A percentile compares a stretch with the other conserved stretches of the same genome.
phyloP scores from a whole-genome alignment of 2,113 vertebrate genomes.

The Microtus richardsoni region DNA sequence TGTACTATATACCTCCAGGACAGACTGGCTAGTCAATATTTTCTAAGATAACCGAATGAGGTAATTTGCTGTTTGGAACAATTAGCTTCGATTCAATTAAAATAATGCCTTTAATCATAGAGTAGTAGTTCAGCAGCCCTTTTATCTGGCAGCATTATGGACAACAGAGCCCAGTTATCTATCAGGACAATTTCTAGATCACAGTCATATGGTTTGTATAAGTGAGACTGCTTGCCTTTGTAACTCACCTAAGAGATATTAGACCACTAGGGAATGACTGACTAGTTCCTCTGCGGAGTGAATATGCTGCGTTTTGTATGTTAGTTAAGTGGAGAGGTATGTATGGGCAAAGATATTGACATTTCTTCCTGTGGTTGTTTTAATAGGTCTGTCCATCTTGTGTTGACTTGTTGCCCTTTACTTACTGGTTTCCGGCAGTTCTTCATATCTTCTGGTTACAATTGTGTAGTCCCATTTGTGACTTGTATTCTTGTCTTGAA shows the following conservation, averaged over 20 bases:
- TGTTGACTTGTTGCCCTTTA: neutral
- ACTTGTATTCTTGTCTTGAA: constrained; percentile 5
- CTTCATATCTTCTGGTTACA: neutral
- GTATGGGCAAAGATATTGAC: neutral
- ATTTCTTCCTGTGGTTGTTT: constrained; percentile 16
- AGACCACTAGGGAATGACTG: neutral
- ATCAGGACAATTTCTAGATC: neutral
- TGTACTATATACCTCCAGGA: neutral
- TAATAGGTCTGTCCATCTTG: neutral
- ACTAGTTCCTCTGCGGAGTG: neutral
- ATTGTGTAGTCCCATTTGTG: neutral
- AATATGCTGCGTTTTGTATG: neutral
- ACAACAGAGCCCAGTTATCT: constrained; percentile 18
- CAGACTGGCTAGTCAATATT: constrained; percentile 4
- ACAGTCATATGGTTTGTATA: neutral
- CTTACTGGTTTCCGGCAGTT: neutral
- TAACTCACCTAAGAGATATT: neutral
- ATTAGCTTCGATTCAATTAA: constrained; percentile 37
- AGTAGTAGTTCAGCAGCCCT: neutral
- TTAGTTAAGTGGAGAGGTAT: neutral
- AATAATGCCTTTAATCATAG: constrained; percentile 17
- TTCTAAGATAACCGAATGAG: constrained; percentile 16
- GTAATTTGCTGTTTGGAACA: constrained; percentile 13
- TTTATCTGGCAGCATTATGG: neutral
- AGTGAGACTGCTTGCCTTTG: constrained; percentile 7